Conservation (phyloP, 92 coral and sea anemone genomes). For the Epizoanthus rinbou region DNA sequence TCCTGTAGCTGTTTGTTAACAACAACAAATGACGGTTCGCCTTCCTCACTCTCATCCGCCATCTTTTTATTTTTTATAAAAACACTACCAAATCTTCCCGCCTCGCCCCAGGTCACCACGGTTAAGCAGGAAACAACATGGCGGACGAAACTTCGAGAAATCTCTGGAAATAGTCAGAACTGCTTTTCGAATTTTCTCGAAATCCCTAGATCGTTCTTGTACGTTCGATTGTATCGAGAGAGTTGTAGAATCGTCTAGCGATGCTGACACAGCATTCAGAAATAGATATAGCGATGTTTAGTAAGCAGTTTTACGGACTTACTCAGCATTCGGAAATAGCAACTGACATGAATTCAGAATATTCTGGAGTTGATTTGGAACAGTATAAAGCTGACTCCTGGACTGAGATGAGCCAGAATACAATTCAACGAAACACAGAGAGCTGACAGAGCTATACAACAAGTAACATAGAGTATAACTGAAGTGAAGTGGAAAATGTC, state of each 20-base stretch:
- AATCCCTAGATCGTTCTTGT: not conserved
- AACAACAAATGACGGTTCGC: conserved; percentile 72
- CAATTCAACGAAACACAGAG: too few species aligned
- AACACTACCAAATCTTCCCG: not conserved
- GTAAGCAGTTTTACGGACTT: not conserved
- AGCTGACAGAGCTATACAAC: too few species aligned
- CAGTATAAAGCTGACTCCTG: too few species aligned
- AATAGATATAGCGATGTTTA: conserved; percentile 8
- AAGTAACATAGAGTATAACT: too few species aligned
- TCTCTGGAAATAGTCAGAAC: not conserved
- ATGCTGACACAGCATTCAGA: not conserved
- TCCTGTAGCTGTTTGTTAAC: too few species aligned
- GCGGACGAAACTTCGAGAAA: conserved; percentile 11
- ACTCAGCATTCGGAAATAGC: not conserved
- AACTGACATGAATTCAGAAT: conserved; percentile 18
- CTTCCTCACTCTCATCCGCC: conserved; percentile 60
- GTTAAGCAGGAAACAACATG: not conserved
- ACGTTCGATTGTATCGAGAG: conserved; percentile 27
- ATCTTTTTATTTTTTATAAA: conserved; percentile 63
- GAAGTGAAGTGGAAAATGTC: not conserved
- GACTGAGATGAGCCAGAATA: too few species aligned
- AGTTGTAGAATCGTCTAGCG: not conserved
- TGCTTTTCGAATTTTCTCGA: not conserved
- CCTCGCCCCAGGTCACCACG: conserved; percentile 22
- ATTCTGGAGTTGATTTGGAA: conserved; percentile 4